phyloP scores from a whole-genome alignment of 2,888 invertebrate species.

The Phengaris alcon region DNA sequence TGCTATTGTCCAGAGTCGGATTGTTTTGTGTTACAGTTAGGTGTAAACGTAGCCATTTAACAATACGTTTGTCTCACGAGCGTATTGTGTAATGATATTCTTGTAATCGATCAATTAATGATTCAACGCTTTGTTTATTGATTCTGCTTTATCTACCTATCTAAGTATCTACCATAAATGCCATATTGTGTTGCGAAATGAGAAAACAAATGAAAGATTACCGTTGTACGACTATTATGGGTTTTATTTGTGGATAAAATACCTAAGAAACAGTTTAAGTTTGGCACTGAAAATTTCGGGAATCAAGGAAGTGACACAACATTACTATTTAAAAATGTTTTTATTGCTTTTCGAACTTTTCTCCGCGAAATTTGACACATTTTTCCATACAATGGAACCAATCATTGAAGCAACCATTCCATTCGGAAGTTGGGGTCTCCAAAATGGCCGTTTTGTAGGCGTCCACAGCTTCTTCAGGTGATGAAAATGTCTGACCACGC shows the following conservation, averaged over 20 bases:
- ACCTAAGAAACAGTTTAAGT: background rate
- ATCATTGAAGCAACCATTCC: too few species aligned
- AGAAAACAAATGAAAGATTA: constrained; percentile 1
- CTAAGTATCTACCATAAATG: background rate
- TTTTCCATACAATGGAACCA: too few species aligned
- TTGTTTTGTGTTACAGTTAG: background rate
- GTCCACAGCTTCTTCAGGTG: too few species aligned
- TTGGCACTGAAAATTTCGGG: too few species aligned
- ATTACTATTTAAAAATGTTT: too few species aligned
- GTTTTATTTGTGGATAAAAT: too few species aligned
- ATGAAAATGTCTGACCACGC: too few species aligned
- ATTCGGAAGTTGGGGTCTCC: too few species aligned
- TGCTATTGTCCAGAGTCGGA: background rate
- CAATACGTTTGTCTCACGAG: constrained; percentile 21
- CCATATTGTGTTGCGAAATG: background rate
- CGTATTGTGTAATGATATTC: constrained; percentile 26
- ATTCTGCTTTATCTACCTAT: constrained; percentile 1
- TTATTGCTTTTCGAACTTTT: too few species aligned
- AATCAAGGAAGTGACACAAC: too few species aligned
- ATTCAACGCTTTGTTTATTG: constrained; percentile 17
- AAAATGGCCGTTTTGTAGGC: too few species aligned
- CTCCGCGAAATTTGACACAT: too few species aligned
- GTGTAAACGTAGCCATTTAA: background rate
- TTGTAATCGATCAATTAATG: constrained; percentile 23
- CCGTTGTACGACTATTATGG: background rate